Percentiles rank a stretch among this genome's conserved stretches.
These are phyloP conservation scores for Gasterosteus nipponicus DNA, from an alignment of 2,113 vertebrate species.

Conservation along the genomic window DNA sequence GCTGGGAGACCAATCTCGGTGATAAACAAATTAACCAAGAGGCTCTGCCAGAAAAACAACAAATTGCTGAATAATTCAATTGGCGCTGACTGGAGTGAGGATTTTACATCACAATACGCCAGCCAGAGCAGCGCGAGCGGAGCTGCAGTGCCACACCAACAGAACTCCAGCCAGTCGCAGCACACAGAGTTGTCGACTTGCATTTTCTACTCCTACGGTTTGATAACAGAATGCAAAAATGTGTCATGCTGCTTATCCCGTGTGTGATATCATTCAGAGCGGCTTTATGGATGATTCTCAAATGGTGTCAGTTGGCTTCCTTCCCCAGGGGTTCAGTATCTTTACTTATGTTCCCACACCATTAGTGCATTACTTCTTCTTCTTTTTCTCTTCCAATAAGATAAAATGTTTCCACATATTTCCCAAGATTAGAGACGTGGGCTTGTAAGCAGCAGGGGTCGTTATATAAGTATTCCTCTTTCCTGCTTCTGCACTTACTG, in stretches of 20 bases:
- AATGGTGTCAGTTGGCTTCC: not conserved
- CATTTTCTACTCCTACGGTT: not conserved
- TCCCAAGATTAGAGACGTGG: constrained; percentile 9
- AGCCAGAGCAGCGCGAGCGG: constrained; percentile 16
- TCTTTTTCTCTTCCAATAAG: not conserved
- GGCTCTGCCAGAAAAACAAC: constrained; percentile 61
- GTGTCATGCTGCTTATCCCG: not conserved
- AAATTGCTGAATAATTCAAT: constrained; percentile 62
- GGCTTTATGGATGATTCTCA: constrained; percentile 5
- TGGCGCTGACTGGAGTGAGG: constrained; percentile 44
- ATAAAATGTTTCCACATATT: not conserved
- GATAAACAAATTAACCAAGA: constrained; percentile 70
- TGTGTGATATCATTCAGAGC: not conserved
- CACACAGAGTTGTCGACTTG: not conserved
- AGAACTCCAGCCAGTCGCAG: not conserved
- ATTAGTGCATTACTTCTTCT: not conserved
- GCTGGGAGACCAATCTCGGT: constrained; percentile 44
- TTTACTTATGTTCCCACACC: not conserved
- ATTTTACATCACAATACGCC: constrained; percentile 33
- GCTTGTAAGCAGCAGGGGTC: not conserved
- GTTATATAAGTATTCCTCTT: not conserved
- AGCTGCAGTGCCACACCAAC: not conserved
- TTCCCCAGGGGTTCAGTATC: not conserved
- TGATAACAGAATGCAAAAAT: not conserved
- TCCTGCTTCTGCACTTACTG: not conserved